Evolutionary conservation across 1,140 invertebrate species (phyloP).

Genomic region (Orussus abietinus): DNA sequence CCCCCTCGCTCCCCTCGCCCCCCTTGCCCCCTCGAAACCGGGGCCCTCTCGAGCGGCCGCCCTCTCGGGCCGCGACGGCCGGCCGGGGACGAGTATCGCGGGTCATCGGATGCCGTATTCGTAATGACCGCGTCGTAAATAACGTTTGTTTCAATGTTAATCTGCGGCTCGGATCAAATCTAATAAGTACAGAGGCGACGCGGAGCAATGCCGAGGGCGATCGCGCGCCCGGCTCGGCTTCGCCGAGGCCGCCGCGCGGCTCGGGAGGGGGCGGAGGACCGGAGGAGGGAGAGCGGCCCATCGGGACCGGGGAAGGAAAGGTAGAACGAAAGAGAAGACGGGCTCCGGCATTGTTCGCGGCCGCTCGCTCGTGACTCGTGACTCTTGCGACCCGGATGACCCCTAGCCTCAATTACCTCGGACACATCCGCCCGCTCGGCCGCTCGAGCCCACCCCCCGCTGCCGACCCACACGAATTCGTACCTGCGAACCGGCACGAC

Average conservation of each 20-base stretch:
- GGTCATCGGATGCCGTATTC: constrained; percentile 40
- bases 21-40: constrained; percentile 20
- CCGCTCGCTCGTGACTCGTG: constrained; percentile 52
- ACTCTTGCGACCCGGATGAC: constrained; percentile 51
- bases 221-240: constrained; percentile 24
- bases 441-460: too few relatives aligned
- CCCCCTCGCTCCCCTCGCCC: background rate
- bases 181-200: constrained; percentile 47
- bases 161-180: constrained; percentile 47
- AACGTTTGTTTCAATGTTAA: constrained; percentile 53
- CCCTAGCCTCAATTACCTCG: constrained; percentile 53
- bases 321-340: constrained; percentile 12
- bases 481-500: too few relatives aligned
- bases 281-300: constrained; percentile 13
- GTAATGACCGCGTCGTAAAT: constrained; percentile 49
- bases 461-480: too few relatives aligned
- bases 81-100: constrained; percentile 38
- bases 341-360: constrained; percentile 45
- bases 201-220: constrained; percentile 36
- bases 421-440: constrained; percentile 46
- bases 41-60: constrained; percentile 21
- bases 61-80: constrained; percentile 11
- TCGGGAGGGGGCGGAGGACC: constrained; percentile 3
- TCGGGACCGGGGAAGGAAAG: constrained; percentile 21
- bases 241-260: background rate